Base-by-base conservation (phyloP, 2,888 invertebrate species). In the Parnassius mnemosyne region DNA sequence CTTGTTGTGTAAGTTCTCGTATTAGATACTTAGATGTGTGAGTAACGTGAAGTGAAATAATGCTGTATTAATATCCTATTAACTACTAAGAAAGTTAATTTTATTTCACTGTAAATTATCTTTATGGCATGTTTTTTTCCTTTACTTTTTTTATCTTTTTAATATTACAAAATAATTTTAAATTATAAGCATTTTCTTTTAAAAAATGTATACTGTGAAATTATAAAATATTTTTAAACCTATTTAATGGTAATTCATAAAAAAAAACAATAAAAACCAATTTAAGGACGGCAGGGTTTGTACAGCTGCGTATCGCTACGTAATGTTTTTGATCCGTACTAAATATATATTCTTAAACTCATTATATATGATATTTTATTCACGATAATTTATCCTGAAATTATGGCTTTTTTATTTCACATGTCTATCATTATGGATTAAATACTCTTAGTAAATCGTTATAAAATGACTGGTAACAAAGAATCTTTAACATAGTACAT, bases 1-100 rank as follows among this genome's bases (percentile, higher is more conserved):
- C 83, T 83, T 77, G 76, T 79, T 13, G 13, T 49, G n/a, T 49
- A 13, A n/a, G 49, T 46, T 12, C 12, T n/a, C n/a, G 46, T 46
- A n/a, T 1, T 46, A n/a, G 3, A 12, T 83, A 79, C 53, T 60
- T 60, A 50, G 60, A 60, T 50, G 60, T 50, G 60, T 60, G 60
- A 43, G 16, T 25, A 53, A 47, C 47, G 60, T 56, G 3, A 34
- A 10, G 20, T 43, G 16, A 41, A 44, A 61, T 53, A 53, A 34
- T 34, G 34, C 49, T 57, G 53, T 56, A 41, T 20, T 11, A 57
- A 52, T 16, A 53, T 34, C 16, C 13, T 2, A 13, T 13, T 49
- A 13, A 49, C 34, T 34, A n/a, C n/a, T n/a, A n/a, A 34, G 5
- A 34, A 34, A 34, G 34, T 34, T 34, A 34, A 34, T 0, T 7